Conservation (phyloP, 2,888 invertebrate species). For the Eupithecia exiguata region DNA sequence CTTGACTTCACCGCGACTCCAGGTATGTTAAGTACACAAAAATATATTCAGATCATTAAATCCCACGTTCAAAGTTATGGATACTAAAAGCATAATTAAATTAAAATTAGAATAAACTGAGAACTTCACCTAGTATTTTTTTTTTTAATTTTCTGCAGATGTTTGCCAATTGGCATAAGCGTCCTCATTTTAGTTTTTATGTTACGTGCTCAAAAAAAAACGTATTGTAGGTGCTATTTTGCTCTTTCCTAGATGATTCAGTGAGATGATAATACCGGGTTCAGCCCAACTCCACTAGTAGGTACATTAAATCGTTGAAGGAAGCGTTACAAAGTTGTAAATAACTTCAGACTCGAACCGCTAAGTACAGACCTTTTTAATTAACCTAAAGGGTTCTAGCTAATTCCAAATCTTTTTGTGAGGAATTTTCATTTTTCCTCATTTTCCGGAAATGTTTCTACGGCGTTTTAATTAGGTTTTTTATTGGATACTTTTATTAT, state of each 20-base stretch:
- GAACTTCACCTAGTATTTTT: too few species aligned
- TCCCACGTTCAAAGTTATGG: too few species aligned
- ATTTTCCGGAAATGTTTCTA: constrained; percentile 30
- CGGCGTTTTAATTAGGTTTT: constrained; percentile 14
- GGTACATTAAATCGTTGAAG: not conserved
- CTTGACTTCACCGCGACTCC: not conserved
- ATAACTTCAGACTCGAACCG: constrained; percentile 38
- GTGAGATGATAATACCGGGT: too few species aligned
- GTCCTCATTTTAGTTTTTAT: not conserved
- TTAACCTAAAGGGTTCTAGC: constrained; percentile 49
- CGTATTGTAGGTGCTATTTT: not conserved
- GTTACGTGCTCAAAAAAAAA: not conserved
- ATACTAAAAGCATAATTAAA: too few species aligned
- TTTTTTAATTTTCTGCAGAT: too few species aligned
- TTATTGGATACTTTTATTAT: not conserved
- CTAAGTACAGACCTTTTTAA: constrained; percentile 52
- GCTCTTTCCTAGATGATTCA: not conserved
- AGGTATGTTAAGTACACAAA: not conserved
- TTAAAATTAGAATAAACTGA: too few species aligned
- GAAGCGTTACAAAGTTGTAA: constrained; percentile 5
- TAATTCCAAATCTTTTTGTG: constrained; percentile 47
- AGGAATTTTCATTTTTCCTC: constrained; percentile 36
- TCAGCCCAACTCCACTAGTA: not conserved
- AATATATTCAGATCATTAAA: too few species aligned
- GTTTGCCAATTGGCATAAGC: too few species aligned